Base-by-base conservation (phyloP, 2,113 vertebrate species). In the Tauraco erythrolophus region DNA sequence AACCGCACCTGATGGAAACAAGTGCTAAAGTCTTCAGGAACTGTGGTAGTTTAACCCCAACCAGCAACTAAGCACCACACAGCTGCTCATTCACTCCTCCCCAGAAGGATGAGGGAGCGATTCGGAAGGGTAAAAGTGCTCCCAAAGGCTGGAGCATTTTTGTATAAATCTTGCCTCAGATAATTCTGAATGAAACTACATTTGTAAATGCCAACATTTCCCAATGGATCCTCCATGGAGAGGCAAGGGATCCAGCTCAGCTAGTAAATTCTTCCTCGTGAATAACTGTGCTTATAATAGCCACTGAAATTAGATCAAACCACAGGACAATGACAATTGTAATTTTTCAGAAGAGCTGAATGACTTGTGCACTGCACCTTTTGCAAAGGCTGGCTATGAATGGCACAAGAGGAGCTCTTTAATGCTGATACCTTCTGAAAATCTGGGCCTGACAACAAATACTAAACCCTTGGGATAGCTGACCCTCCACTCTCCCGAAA, bases 261-360 rank as follows among this genome's bases (percentile, higher is more conserved):
- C 65, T 65, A 35, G 10, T 27, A 62, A 86, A 70, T 75, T 68
- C 69, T 82, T 95, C 76, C 57, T 92, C 7, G 0, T 89, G 95
- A 91, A 84, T 50, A 92, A 77, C 74, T 90, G 46, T 92, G 90
- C 96, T 96, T 94, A 94, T 94, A 94, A 95, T 87, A 95, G 80
- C 72, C 53, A 6, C 89, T 78, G 83, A 89, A 97, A 96, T 94
- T 92, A 89, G 97, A 97, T 96, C 92, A 94, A 92, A 96, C 84
- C 54, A 56, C 88, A 91, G 89, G 87, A 92, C 89, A 82, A 83
- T 91, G 86, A 92, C 94, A 91, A 57, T 75, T 84, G 61, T 13
- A 60, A 37, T 41, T 64, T 78, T 84, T 89, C 48, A 50, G 72
- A 94, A 69, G 64, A 68, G 65, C 51, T 87, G 60, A 84, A 46